These are phyloP conservation scores for Nephrotoma appendiculata DNA, from an alignment of 2,888 invertebrate species.

Conservation along the genomic window DNA sequence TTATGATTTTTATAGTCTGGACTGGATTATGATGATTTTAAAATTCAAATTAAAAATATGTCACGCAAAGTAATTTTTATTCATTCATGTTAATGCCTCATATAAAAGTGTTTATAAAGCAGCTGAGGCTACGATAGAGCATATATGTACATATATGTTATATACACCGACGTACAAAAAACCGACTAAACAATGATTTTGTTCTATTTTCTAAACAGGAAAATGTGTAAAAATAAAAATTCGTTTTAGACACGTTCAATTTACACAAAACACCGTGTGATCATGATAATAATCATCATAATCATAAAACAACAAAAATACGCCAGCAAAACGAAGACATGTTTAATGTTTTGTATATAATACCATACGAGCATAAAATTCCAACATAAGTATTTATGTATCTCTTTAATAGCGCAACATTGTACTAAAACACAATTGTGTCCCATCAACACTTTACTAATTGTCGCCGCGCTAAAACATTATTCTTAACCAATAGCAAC, in stretches of 20 bases:
- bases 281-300: not conserved
- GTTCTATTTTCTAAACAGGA: not conserved
- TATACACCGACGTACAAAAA: not conserved
- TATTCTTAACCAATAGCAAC: not conserved
- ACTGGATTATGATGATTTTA: not conserved
- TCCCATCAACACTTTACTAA: not conserved
- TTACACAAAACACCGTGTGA: not conserved
- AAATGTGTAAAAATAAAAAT: not conserved
- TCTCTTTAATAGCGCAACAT: not conserved
- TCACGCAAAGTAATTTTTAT: not conserved
- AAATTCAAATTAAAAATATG: not conserved
- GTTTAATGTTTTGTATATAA: not conserved
- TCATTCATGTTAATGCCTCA: not conserved
- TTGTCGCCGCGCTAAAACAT: not conserved
- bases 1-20: too few relatives aligned
- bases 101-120: not conserved
- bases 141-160: not conserved
- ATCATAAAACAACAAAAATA: not conserved
- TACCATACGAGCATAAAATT: too few relatives aligned
- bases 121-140: not conserved
- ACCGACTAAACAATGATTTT: not conserved
- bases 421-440: not conserved
- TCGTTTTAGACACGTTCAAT: not conserved
- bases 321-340: not conserved
- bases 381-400: not conserved